Evolutionary conservation across 2,888 invertebrate species (phyloP).

Genomic region (Heliconius aoede): DNA sequence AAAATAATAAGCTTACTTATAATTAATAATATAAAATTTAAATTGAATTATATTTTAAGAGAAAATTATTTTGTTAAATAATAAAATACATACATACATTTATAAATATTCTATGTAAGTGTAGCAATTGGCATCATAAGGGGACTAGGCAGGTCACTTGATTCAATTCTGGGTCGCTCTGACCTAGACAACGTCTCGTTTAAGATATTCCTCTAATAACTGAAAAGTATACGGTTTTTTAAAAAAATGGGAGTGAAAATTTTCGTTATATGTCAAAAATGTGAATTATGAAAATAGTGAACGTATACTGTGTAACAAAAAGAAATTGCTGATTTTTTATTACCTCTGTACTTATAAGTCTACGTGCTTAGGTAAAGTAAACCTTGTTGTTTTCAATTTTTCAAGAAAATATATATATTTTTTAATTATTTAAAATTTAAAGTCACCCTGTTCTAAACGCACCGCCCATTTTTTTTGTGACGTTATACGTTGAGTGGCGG

Average conservation of each 20-base stretch:
- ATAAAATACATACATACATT: neutral
- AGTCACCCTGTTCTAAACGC: no score
- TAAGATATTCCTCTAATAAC: slow-evolving; percentile 21
- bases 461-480: neutral
- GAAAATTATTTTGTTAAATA: neutral
- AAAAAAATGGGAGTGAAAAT: neutral
- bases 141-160: slow-evolving; percentile 34
- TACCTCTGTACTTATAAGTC: no score
- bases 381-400: neutral
- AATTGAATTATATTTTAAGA: neutral
- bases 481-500: no score
- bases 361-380: neutral
- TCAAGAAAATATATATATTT: no score
- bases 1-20: no score
- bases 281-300: no score
- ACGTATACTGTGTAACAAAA: no score
- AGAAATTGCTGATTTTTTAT: no score
- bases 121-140: slow-evolving; percentile 44
- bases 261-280: no score
- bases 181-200: slow-evolving; percentile 28
- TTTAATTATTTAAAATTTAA: no score
- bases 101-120: slow-evolving; percentile 21
- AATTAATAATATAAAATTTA: no score
- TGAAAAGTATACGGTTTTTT: slow-evolving; percentile 22
- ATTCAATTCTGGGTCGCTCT: slow-evolving; percentile 40